Percentiles rank a stretch among this genome's conserved stretches.
Conservation (phyloP, 2,113 vertebrate species). For the Sclerurus mexicanus region DNA sequence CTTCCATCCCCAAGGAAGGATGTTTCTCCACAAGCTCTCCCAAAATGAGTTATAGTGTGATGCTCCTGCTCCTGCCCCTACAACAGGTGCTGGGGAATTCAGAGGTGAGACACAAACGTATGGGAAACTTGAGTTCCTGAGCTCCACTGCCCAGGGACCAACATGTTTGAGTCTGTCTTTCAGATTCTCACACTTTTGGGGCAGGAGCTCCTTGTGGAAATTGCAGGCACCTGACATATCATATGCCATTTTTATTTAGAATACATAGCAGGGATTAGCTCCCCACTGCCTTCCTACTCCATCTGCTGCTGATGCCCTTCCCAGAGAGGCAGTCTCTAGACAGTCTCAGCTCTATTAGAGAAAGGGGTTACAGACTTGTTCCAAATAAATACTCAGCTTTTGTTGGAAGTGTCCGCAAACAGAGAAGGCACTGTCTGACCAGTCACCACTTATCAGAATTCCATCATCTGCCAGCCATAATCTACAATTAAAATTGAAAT, state of each 20-base stretch:
- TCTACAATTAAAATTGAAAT: conserved; percentile 49
- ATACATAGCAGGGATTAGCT: neutral
- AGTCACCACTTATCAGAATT: neutral
- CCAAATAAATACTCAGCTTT: neutral
- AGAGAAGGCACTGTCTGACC: neutral
- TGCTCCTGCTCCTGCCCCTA: neutral
- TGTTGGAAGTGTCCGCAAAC: neutral
- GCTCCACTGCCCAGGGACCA: neutral
- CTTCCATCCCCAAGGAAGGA: neutral
- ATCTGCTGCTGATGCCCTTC: neutral
- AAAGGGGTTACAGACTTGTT: neutral
- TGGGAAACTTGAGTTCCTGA: neutral
- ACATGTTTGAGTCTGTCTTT: neutral
- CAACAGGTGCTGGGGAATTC: neutral
- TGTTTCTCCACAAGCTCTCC: neutral
- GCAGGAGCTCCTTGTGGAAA: neutral
- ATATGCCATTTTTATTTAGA: neutral
- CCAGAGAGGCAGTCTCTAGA: neutral
- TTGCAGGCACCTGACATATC: neutral
- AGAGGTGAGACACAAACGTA: neutral
- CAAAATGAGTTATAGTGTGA: fast-evolving
- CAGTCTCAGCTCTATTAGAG: neutral
- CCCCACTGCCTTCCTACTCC: neutral
- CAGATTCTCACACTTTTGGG: neutral
- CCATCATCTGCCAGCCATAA: conserved; percentile 32